Base-by-base conservation (phyloP, 2,888 invertebrate species). In the Graphium colonna region DNA sequence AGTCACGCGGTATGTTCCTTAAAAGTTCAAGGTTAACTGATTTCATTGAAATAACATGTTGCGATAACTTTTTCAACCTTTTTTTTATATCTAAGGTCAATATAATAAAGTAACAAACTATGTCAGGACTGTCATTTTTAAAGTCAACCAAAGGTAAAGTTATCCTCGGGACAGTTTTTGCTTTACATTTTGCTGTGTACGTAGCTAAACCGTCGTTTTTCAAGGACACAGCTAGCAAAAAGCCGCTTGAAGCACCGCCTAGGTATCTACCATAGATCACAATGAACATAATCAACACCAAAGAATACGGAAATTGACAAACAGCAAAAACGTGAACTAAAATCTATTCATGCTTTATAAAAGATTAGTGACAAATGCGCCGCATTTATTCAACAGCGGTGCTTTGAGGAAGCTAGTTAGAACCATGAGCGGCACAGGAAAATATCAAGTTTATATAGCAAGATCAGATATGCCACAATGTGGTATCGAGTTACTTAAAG, bases 361-460 rank as follows among this genome's bases (percentile, higher is more conserved):
- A 71, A 73, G 71, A 50, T 46, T 71, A 39, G 51, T 60, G 39
- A 56, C 59, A 51, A 16, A 65, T 18, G 55, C 63, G 21, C 58
- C 64, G 58, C 62, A 62, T 58, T 65, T 77, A 71, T 60, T 77
- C 50, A 60, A 64, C 28, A 58, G 58, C 58, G 58, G 61, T 55
- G 52, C 63, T 17, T 45, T 60, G 18, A 58, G 41, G 39, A 58
- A 56, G 43, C 61, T 63, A 41, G 61, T 64, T 8, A 76, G 75
- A 64, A 82, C 72, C 49, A 88, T 87, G 86, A 80, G 81, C 60
- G 62, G 56, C 46, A 55, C 64, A 47, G 66, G 63, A 31, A 86
- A 82, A 70, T 91, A 90, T 17, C 90, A 90, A 69, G 92, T 95
- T 51, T 92, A 92, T 54, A 79, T 94, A 43, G 93, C 94, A n/a